Percentiles rank a stretch among this genome's conserved stretches.
These are phyloP conservation scores for Epinephelus lanceolatus DNA, from an alignment of 2,113 vertebrate species.

Conservation along the genomic window DNA sequence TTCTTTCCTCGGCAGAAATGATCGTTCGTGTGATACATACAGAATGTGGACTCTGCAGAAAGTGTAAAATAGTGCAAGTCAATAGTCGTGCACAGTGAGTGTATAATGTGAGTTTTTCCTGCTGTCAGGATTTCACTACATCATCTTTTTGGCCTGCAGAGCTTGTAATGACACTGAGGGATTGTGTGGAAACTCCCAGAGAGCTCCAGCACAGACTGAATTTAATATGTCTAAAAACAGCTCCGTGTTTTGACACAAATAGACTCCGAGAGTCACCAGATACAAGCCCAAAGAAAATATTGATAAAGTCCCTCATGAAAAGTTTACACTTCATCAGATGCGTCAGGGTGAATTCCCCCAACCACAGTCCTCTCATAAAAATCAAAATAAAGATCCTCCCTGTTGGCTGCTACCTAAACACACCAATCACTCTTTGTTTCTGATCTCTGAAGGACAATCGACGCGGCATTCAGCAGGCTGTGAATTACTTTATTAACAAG, in stretches of 20 bases:
- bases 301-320: conserved; percentile 33
- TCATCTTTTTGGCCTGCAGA: conserved; percentile 10
- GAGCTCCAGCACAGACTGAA: conserved; percentile 10
- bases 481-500: conserved; percentile 29
- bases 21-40: too few relatives aligned
- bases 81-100: not conserved
- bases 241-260: conserved; percentile 59
- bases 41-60: too few relatives aligned
- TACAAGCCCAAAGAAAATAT: conserved; percentile 48
- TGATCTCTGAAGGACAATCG: too few relatives aligned
- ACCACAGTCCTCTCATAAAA: conserved; percentile 15
- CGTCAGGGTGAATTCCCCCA: conserved; percentile 48
- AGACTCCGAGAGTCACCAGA: conserved; percentile 1
- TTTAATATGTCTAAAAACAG: conserved; percentile 36
- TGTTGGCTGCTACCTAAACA: not conserved
- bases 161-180: conserved; percentile 19
- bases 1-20: too few relatives aligned
- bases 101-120: not conserved
- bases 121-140: conserved; percentile 34
- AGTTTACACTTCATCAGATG: conserved; percentile 36
- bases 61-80: not conserved
- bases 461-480: too few relatives aligned
- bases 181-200: conserved; percentile 51
- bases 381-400: conserved; percentile 17
- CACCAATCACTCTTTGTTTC: not conserved